Conservation (phyloP, 1,140 invertebrate genomes). For the Drosophila guanche region DNA sequence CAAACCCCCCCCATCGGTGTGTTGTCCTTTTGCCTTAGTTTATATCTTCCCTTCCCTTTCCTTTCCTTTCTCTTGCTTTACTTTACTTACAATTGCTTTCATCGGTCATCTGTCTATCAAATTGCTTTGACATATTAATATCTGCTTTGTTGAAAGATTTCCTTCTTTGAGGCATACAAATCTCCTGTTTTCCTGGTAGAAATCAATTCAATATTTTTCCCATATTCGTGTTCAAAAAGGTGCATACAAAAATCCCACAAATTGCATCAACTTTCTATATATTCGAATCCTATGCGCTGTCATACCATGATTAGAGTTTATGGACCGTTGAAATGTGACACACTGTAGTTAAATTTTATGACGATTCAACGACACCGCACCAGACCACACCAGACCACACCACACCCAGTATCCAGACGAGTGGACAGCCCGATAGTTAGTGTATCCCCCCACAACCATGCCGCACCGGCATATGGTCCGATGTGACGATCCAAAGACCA, state of each 20-base stretch:
- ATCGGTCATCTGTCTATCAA: too few species aligned
- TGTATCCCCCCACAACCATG: slow-evolving; percentile 4
- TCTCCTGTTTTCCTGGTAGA: neutral
- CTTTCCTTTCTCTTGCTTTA: neutral
- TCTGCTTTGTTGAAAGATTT: slow-evolving; percentile 13
- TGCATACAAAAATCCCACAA: too few species aligned
- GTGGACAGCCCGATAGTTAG: slow-evolving; percentile 2
- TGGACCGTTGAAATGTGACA: neutral
- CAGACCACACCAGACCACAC: too few species aligned
- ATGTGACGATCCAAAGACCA: slow-evolving; percentile 16
- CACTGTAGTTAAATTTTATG: slow-evolving; percentile 8
- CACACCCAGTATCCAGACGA: slow-evolving; percentile 18
- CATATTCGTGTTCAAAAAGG: too few species aligned
- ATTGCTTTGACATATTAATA: neutral
- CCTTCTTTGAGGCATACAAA: too few species aligned
- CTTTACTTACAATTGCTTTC: too few species aligned
- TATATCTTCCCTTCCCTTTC: neutral
- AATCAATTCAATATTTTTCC: too few species aligned
- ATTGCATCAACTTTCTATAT: neutral
- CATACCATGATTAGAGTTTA: slow-evolving; percentile 16
- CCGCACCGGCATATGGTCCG: slow-evolving; percentile 5
- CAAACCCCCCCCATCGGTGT: neutral
- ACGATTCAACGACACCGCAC: slow-evolving; percentile 1
- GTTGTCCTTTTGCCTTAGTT: slow-evolving; percentile 1
- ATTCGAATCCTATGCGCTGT: neutral